Evolutionary conservation across 2,113 vertebrate species (phyloP).

Genomic region (Stegostoma tigrinum): DNA sequence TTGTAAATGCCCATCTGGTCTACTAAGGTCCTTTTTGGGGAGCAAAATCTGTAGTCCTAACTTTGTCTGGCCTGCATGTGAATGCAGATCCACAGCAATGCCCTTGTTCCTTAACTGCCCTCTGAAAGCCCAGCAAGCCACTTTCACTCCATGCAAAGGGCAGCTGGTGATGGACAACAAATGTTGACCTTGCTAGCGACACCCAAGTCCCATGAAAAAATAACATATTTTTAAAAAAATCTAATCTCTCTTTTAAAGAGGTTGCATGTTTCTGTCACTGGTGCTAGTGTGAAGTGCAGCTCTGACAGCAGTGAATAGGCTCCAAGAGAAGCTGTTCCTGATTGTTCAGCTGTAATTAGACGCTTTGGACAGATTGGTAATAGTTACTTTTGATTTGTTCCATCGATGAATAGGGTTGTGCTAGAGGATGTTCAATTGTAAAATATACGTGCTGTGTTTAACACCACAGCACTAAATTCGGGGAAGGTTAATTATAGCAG

Average conservation of each 20-base stretch:
- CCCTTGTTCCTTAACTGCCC: too few species aligned
- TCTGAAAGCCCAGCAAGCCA: too few species aligned
- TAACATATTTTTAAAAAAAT: too few species aligned
- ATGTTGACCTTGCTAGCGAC: too few species aligned
- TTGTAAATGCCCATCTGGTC: too few species aligned
- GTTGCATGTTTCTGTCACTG: background rate
- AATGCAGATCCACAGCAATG: too few species aligned
- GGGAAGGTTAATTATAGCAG: background rate
- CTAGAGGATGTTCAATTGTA: background rate
- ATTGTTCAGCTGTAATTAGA: background rate
- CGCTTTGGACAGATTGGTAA: background rate
- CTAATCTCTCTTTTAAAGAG: background rate
- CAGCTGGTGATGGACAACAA: too few species aligned
- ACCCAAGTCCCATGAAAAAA: too few species aligned
- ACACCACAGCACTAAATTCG: background rate
- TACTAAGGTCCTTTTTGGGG: too few species aligned
- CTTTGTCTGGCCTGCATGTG: too few species aligned
- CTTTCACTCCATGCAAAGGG: too few species aligned
- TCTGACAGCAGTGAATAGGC: background rate
- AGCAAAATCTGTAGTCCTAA: too few species aligned
- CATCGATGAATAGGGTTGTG: background rate
- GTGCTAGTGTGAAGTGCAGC: background rate
- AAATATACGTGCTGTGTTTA: background rate
- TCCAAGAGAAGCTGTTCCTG: background rate
- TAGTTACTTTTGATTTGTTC: background rate